A percentile compares a stretch with the other conserved stretches of the same genome.
phyloP scores from a whole-genome alignment of 1,140 invertebrate genomes.

The Mercenaria mercenaria region DNA sequence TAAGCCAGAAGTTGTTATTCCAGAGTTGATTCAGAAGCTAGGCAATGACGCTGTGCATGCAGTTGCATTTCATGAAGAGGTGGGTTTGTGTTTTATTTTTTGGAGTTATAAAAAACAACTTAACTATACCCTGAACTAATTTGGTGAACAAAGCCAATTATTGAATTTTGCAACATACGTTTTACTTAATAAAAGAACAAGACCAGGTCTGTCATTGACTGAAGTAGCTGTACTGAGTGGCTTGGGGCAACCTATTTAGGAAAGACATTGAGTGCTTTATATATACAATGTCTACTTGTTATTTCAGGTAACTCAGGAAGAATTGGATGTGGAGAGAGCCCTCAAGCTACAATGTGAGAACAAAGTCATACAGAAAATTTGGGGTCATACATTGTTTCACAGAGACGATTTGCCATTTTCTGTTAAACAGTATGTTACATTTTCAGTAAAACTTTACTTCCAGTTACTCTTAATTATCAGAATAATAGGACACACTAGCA shows the following conservation, averaged over 20 bases:
- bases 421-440: conserved; percentile 73
- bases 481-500: no score
- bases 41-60: conserved; percentile 67
- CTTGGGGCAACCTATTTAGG: no score
- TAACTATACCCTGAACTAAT: no score
- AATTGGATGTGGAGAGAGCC: conserved; percentile 83
- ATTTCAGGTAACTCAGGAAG: conserved; percentile 83
- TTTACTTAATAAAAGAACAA: no score
- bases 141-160: no score
- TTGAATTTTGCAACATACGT: no score
- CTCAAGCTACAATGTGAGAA: conserved; percentile 76
- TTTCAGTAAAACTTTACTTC: no score
- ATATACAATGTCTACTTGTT: not conserved
- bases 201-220: no score
- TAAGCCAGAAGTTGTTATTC: conserved; percentile 83
- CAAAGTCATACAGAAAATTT: conserved; percentile 78
- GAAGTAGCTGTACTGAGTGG: no score
- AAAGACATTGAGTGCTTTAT: no score
- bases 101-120: not conserved
- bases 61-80: conserved; percentile 83
- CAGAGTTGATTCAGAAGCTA: conserved; percentile 79
- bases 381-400: conserved; percentile 85
- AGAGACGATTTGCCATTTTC: conserved; percentile 84
- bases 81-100: conserved; percentile 40
- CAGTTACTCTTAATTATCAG: no score